phyloP scores from a whole-genome alignment of 2,797 vertebrate genomes.

The Spheniscus humboldti region DNA sequence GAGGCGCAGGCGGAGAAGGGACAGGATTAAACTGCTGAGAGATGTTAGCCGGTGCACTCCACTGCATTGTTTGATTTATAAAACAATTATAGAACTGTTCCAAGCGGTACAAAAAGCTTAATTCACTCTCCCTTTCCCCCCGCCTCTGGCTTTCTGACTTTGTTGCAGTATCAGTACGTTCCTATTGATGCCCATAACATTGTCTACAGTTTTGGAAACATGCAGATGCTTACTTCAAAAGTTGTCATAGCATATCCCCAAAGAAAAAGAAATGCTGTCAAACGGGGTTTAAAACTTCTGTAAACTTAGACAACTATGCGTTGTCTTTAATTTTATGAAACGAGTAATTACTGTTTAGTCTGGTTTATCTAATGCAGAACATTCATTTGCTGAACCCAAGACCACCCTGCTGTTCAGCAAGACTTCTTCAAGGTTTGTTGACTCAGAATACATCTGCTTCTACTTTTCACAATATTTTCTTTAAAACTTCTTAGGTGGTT shows the following conservation, averaged over 20 bases:
- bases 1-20: neutral
- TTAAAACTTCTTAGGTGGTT: neutral
- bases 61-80: neutral
- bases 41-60: neutral
- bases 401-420: neutral
- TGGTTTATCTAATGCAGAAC: neutral
- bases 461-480: neutral
- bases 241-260: neutral
- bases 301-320: neutral
- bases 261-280: neutral
- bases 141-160: neutral
- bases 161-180: neutral
- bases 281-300: rapidly evolving
- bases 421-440: neutral
- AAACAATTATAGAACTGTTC: neutral
- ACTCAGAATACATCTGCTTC: neutral
- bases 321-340: neutral
- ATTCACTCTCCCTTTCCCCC: rapidly evolving
- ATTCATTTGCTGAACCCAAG: neutral
- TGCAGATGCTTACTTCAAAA: neutral
- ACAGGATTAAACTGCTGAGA: neutral
- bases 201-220: neutral
- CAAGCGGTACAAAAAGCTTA: neutral
- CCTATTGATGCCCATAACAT: rapidly evolving
- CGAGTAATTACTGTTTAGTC: neutral